Percentiles rank a stretch among this genome's conserved stretches.
phyloP scores from a whole-genome alignment of 2,888 invertebrate genomes.

The Orgyia antiqua region DNA sequence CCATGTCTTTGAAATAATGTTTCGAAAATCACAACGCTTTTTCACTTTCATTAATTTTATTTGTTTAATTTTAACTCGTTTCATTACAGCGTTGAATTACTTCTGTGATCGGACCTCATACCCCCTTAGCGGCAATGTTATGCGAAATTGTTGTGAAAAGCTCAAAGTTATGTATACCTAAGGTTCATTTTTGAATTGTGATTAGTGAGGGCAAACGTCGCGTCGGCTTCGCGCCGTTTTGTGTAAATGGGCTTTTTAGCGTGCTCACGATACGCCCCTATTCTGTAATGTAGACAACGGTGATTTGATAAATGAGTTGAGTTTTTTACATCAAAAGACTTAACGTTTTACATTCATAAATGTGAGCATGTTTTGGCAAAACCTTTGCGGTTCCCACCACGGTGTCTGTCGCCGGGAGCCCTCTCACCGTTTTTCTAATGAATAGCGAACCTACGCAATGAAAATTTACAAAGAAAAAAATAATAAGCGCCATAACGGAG shows the following conservation, averaged over 20 bases:
- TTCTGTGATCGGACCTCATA: slow-evolving; percentile 39
- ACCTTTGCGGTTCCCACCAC: slow-evolving; percentile 41
- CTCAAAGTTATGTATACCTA: slow-evolving; percentile 28
- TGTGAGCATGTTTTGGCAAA: slow-evolving; percentile 48
- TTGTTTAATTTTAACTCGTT: slow-evolving; percentile 59
- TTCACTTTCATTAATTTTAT: slow-evolving; percentile 57
- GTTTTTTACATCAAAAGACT: slow-evolving; percentile 58
- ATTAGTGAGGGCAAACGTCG: slow-evolving; percentile 32
- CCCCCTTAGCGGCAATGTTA: slow-evolving; percentile 10
- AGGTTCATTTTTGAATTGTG: slow-evolving; percentile 41
- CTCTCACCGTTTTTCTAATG: slow-evolving; percentile 32
- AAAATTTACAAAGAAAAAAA: slow-evolving; percentile 17
- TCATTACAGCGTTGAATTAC: slow-evolving; percentile 55
- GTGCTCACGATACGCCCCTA: slow-evolving; percentile 56
- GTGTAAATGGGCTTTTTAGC: slow-evolving; percentile 60
- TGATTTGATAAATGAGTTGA: slow-evolving; percentile 68
- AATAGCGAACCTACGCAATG: slow-evolving; percentile 16
- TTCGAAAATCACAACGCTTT: slow-evolving; percentile 47
- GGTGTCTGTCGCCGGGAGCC: slow-evolving; percentile 34
- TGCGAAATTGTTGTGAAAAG: slow-evolving; percentile 20
- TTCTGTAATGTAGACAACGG: slow-evolving; percentile 63
- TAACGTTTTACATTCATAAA: slow-evolving; percentile 41
- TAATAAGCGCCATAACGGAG: too few relatives aligned
- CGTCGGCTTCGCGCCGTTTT: slow-evolving; percentile 38
- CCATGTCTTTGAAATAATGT: slow-evolving; percentile 37